Conservation (phyloP, 2,797 vertebrate genomes). For the Peromyscus nudipes region DNA sequence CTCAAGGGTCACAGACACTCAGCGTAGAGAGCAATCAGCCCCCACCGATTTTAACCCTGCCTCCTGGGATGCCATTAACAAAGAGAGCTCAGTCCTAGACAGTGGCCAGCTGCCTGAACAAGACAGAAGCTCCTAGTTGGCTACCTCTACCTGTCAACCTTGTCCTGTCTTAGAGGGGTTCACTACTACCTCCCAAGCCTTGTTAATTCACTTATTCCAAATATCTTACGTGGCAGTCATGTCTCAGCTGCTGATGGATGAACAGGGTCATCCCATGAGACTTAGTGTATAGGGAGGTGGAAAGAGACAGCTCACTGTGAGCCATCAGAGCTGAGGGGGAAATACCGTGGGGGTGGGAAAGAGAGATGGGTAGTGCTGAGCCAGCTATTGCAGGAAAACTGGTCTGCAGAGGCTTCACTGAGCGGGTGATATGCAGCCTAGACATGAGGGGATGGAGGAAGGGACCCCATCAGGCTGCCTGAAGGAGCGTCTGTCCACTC, state of each 20-base stretch:
- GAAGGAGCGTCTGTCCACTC: neutral
- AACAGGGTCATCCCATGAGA: neutral
- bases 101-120: neutral
- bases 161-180: neutral
- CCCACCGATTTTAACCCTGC: neutral
- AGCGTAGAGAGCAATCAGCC: neutral
- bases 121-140: neutral
- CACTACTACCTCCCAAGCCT: neutral
- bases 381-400: neutral
- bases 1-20: neutral
- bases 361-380: neutral
- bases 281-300: accelerated
- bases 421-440: neutral
- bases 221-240: neutral
- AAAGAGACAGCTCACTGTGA: neutral
- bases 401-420: neutral
- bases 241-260: neutral
- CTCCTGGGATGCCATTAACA: neutral
- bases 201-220: neutral
- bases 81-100: neutral
- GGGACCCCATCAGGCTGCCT: neutral
- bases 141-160: neutral
- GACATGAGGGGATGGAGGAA: neutral
- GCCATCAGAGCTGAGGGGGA: neutral
- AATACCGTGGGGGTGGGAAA: neutral